Percentiles rank a stretch among this genome's conserved stretches.
These are phyloP conservation scores for Calliphora vomitoria DNA, from an alignment of 2,888 invertebrate species.

Conservation along the genomic window DNA sequence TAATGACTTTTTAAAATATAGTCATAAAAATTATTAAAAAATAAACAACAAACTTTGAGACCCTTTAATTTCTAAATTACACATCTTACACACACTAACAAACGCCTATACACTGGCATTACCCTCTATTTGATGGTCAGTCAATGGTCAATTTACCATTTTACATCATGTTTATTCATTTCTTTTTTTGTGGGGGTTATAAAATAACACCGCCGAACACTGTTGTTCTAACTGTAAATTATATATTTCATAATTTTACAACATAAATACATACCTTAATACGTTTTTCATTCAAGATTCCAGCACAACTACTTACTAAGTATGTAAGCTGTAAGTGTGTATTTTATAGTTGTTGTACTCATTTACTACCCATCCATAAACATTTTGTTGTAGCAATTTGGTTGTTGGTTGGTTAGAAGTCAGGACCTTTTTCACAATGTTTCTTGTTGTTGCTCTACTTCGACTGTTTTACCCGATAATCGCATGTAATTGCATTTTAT, in stretches of 20 bases:
- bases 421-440: constrained; percentile 14
- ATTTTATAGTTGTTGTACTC: constrained; percentile 25
- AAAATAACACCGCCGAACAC: background rate
- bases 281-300: constrained; percentile 24
- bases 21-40: constrained; percentile 13
- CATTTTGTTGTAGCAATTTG: constrained; percentile 22
- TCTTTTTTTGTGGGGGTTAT: background rate
- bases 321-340: background rate
- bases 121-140: constrained; percentile 59
- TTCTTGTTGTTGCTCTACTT: constrained; percentile 11
- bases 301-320: background rate
- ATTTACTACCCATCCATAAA: constrained; percentile 13
- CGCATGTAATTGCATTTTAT: constrained; percentile 84
- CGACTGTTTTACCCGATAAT: constrained; percentile 78
- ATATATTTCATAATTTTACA: constrained; percentile 82
- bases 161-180: constrained; percentile 45
- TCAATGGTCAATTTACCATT: constrained; percentile 56
- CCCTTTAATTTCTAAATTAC: constrained; percentile 44
- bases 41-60: constrained; percentile 14
- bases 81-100: background rate
- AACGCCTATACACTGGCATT: background rate
- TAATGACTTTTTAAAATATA: constrained; percentile 58
- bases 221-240: constrained; percentile 82
- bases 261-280: no score
- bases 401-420: background rate